Evolutionary conservation across 2,113 vertebrate species (phyloP).

Genomic region (Solea senegalensis): DNA sequence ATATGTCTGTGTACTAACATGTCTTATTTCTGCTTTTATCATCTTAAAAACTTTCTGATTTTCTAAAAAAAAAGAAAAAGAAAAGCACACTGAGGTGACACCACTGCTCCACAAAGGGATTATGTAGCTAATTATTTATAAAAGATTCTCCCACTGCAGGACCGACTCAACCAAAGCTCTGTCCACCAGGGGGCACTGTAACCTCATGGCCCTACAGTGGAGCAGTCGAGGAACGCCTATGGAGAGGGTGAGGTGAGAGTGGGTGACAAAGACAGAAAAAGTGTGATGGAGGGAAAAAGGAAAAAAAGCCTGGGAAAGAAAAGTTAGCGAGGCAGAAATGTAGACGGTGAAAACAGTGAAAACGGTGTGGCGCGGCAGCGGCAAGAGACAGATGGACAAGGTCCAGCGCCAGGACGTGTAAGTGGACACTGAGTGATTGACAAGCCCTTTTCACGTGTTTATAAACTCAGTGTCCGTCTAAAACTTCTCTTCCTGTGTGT

Average conservation of each 20-base stretch:
- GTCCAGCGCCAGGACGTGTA: not conserved
- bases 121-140: not conserved
- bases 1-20: not conserved
- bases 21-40: not conserved
- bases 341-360: not conserved
- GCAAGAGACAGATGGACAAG: not conserved
- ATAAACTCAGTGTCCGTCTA: not conserved
- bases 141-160: not conserved
- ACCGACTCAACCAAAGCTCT: not conserved
- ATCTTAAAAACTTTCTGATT: no score
- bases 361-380: slow-evolving; percentile 1
- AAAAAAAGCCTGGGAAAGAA: slow-evolving; percentile 8
- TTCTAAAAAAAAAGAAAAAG: no score
- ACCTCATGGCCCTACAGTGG: slow-evolving; percentile 83
- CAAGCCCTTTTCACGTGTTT: not conserved
- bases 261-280: slow-evolving; percentile 50
- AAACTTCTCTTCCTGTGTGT: not conserved
- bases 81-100: no score
- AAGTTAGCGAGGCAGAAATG: slow-evolving; percentile 12
- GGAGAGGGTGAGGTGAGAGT: slow-evolving; percentile 26
- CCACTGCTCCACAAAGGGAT: no score
- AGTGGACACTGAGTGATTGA: no score
- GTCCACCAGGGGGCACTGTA: slow-evolving; percentile 96
- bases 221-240: not conserved
- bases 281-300: slow-evolving; percentile 8